A percentile compares a stretch with the other conserved stretches of the same genome.
Conservation (phyloP, 2,888 invertebrate genomes). For the Drosophila pegasa region DNA sequence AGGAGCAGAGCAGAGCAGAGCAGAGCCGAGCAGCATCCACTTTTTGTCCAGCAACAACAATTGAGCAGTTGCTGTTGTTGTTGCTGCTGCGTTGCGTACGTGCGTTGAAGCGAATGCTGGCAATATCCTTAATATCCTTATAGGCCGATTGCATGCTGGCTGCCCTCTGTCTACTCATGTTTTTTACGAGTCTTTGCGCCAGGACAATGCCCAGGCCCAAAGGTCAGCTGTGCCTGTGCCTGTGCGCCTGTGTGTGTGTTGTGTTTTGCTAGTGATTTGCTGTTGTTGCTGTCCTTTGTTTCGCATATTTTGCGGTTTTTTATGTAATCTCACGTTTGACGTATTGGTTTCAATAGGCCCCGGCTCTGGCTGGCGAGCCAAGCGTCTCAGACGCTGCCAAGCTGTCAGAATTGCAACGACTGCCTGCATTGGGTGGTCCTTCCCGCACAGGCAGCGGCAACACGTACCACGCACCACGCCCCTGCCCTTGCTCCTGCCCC, state of each 20-base stretch:
- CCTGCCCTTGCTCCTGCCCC: background rate
- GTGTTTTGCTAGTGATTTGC: conserved; percentile 15
- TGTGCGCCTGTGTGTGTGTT: conserved; percentile 15
- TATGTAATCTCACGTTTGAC: conserved; percentile 81
- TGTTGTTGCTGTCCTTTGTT: conserved; percentile 60
- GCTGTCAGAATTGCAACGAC: conserved; percentile 50
- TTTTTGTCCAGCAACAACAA: conserved; percentile 36
- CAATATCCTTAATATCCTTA: conserved; percentile 63
- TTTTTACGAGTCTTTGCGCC: conserved; percentile 79
- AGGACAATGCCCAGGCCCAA: conserved; percentile 68
- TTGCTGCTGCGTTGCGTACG: conserved; percentile 34
- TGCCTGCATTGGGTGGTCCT: conserved; percentile 69
- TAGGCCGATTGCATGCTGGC: conserved; percentile 72
- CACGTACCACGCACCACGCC: conserved; percentile 51
- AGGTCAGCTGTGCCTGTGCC: conserved; percentile 60
- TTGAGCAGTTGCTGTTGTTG: conserved; percentile 11
- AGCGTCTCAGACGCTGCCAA: conserved; percentile 14
- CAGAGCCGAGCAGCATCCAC: conserved; percentile 14
- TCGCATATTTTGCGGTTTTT: conserved; percentile 76
- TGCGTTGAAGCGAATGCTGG: conserved; percentile 54
- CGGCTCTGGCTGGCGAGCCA: conserved; percentile 7
- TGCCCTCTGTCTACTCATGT: conserved; percentile 47
- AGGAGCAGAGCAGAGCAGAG: background rate
- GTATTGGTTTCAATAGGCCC: conserved; percentile 74
- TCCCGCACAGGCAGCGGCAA: conserved; percentile 48